phyloP scores from a whole-genome alignment of 2,797 vertebrate species.

The Sarcoramphus papa region DNA sequence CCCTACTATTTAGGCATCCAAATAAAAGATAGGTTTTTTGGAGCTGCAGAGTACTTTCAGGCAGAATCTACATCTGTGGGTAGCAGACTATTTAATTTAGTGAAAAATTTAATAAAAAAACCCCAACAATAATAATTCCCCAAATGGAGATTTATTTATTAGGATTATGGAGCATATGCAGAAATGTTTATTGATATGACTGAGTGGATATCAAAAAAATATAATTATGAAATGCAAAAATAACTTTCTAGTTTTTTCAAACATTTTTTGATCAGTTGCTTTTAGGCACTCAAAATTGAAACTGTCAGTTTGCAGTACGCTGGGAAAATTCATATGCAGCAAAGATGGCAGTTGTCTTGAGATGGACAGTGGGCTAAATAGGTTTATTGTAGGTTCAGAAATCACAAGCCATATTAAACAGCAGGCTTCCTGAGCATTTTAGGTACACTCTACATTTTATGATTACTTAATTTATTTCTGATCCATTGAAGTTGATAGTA shows the following conservation, averaged over 20 bases:
- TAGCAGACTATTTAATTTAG: not conserved
- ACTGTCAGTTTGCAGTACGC: not conserved
- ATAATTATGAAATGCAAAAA: not conserved
- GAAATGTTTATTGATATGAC: not conserved
- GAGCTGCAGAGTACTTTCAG: not conserved
- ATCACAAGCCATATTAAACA: not conserved
- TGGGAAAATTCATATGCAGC: not conserved
- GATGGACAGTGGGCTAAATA: not conserved
- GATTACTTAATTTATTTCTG: not conserved
- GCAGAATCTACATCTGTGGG: not conserved
- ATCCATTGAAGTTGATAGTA: not conserved
- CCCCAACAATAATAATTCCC: not conserved
- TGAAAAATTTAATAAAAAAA: not conserved
- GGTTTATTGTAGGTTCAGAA: constrained; percentile 43
- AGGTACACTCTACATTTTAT: constrained; percentile 13
- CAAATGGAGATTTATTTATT: not conserved
- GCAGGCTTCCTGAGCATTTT: not conserved
- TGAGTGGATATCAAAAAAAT: not conserved
- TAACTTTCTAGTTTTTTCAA: not conserved
- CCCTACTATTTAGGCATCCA: not conserved
- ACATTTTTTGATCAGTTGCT: not conserved
- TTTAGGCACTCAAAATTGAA: not conserved
- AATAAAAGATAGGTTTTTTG: not conserved
- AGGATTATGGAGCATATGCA: not conserved
- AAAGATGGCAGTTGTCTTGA: not conserved